Percentiles rank a stretch among this genome's conserved stretches.
phyloP scores from a whole-genome alignment of 2,113 vertebrate genomes.

The Pogonocichla stellata region DNA sequence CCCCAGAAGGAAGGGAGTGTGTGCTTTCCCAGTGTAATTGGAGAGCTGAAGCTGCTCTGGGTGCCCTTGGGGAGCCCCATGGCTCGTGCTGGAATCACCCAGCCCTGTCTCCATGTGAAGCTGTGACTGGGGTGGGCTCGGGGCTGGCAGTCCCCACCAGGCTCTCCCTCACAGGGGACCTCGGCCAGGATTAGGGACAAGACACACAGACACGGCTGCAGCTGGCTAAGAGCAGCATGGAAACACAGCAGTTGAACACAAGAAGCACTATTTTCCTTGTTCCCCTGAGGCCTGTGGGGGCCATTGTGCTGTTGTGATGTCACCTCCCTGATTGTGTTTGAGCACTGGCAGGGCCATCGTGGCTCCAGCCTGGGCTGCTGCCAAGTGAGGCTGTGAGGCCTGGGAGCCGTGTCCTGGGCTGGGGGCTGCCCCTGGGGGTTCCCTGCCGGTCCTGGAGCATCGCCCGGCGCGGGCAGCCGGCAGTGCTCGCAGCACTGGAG shows the following conservation, averaged over 20 bases:
- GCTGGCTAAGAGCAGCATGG: neutral
- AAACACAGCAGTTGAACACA: neutral
- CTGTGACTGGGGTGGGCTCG: too few species aligned
- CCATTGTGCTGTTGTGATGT: neutral
- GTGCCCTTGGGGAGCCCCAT: neutral
- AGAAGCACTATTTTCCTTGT: neutral
- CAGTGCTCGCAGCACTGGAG: neutral
- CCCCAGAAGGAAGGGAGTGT: too few species aligned
- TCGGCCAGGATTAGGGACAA: neutral
- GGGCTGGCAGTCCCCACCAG: neutral
- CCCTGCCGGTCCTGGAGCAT: neutral
- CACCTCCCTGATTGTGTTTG: neutral
- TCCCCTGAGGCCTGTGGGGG: neutral
- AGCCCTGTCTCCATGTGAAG: fast-evolving
- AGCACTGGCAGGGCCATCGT: neutral
- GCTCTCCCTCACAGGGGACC: neutral
- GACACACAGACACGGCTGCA: fast-evolving
- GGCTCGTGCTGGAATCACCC: neutral
- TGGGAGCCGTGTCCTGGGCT: neutral
- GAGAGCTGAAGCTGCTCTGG: too few species aligned
- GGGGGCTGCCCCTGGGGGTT: neutral
- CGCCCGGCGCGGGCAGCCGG: neutral
- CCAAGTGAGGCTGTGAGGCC: neutral
- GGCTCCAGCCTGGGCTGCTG: neutral
- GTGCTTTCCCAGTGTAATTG: neutral